A percentile compares a stretch with the other conserved stretches of the same genome.
These are phyloP conservation scores for Proisotoma minuta DNA, from an alignment of 2,888 invertebrate genomes.

Conservation along the genomic window DNA sequence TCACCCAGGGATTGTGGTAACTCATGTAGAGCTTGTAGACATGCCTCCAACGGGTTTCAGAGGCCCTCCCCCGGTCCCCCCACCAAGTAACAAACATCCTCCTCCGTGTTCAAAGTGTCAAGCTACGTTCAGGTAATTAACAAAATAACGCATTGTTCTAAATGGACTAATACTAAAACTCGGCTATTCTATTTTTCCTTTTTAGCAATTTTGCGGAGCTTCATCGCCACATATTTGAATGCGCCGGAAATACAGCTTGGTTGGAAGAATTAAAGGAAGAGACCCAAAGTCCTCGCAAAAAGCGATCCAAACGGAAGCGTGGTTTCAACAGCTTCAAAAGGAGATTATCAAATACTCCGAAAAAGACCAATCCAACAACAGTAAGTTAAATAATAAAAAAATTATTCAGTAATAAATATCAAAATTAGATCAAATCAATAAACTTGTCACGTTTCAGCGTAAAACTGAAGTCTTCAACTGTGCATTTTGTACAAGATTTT, in stretches of 20 bases:
- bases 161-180: background rate
- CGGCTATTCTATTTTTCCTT: background rate
- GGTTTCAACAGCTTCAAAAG: conserved; percentile 39
- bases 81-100: conserved; percentile 16
- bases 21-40: conserved; percentile 42
- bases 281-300: conserved; percentile 24
- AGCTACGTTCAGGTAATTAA: conserved; percentile 36
- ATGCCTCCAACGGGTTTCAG: conserved; percentile 18
- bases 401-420: background rate
- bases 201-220: conserved; percentile 36
- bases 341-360: conserved; percentile 40
- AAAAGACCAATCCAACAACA: conserved; percentile 19
- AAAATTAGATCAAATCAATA: too few species aligned
- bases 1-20: conserved; percentile 45
- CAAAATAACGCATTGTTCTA: background rate
- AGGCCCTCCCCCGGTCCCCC: background rate
- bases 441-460: too few species aligned
- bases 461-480: conserved; percentile 45
- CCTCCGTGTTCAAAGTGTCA: conserved; percentile 44
- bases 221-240: conserved; percentile 47
- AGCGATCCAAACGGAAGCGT: conserved; percentile 33
- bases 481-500: conserved; percentile 45
- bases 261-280: conserved; percentile 34
- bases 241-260: conserved; percentile 44
- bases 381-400: background rate